Percentiles rank a stretch among this genome's conserved stretches.
phyloP scores from a whole-genome alignment of 2,888 invertebrate genomes.

The Desoria tigrina region DNA sequence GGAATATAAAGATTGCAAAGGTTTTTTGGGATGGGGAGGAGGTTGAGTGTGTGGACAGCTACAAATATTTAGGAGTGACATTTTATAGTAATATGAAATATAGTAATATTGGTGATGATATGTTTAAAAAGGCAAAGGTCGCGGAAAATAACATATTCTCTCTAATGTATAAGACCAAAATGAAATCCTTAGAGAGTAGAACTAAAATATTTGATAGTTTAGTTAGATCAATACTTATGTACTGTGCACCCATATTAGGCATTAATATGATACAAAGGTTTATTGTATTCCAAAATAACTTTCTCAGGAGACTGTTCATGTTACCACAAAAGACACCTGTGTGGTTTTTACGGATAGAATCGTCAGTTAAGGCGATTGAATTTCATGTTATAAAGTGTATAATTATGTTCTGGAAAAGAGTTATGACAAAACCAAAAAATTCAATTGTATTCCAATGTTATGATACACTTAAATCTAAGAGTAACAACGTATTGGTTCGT shows the following conservation, averaged over 20 bases:
- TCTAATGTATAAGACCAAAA: not conserved
- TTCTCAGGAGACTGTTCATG: not conserved
- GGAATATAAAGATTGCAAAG: not conserved
- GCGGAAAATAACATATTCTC: constrained; percentile 3
- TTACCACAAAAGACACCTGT: not conserved
- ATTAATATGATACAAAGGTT: constrained; percentile 2
- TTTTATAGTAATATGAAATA: constrained; percentile 7
- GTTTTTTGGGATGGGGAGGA: constrained; percentile 19
- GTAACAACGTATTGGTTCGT: not conserved
- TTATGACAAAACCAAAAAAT: not conserved
- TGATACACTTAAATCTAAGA: not conserved
- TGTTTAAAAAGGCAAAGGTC: constrained; percentile 10
- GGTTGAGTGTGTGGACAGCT: no score
- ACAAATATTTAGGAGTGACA: constrained; percentile 18
- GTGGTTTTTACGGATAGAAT: constrained; percentile 17
- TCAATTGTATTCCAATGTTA: not conserved
- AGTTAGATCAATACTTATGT: constrained; percentile 11
- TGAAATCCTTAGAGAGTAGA: not conserved
- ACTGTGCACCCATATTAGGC: constrained; percentile 8
- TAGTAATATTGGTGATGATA: not conserved
- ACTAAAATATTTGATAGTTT: constrained; percentile 2
- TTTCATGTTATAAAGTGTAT: not conserved
- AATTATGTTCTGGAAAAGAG: not conserved
- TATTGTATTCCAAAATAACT: constrained; percentile 1
- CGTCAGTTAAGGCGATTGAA: not conserved